Percentiles rank a stretch among this genome's conserved stretches.
These are phyloP conservation scores for Diabrotica undecimpunctata DNA, from an alignment of 1,140 invertebrate species.

Conservation along the genomic window DNA sequence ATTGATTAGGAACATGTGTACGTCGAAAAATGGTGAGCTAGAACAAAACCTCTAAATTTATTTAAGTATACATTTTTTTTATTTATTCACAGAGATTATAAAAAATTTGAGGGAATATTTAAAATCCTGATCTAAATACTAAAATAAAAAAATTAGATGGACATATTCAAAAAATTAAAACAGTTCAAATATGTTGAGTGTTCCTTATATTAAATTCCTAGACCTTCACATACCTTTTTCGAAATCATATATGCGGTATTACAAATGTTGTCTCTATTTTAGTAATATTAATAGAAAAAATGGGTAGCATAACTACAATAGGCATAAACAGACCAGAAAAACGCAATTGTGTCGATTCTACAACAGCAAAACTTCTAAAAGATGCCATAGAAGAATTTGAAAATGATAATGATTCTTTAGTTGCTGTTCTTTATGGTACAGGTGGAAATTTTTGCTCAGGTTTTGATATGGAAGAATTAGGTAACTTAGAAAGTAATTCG, in stretches of 20 bases:
- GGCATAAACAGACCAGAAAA: constrained; percentile 82
- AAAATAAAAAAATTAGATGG: too few relatives aligned
- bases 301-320: constrained; percentile 66
- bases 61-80: too few relatives aligned
- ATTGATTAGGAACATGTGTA: too few relatives aligned
- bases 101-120: too few relatives aligned
- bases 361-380: constrained; percentile 62
- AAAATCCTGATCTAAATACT: too few relatives aligned
- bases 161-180: neutral
- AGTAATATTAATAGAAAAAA: constrained; percentile 58
- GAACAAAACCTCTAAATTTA: too few relatives aligned
- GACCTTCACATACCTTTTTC: neutral
- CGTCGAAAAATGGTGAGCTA: too few relatives aligned
- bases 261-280: constrained; percentile 18
- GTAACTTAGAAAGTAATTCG: constrained; percentile 43
- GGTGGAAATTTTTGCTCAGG: constrained; percentile 90
- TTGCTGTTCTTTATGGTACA: constrained; percentile 79
- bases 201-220: neutral
- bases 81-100: too few relatives aligned
- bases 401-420: constrained; percentile 61
- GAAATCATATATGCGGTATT: too few relatives aligned
- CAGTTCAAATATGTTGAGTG: neutral
- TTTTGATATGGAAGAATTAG: constrained; percentile 73
- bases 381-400: constrained; percentile 77
- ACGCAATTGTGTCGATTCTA: constrained; percentile 74